Percentiles rank a stretch among this genome's conserved stretches.
Evolutionary conservation across 2,888 invertebrate species (phyloP).

Genomic region (Agrotis exclamationis): DNA sequence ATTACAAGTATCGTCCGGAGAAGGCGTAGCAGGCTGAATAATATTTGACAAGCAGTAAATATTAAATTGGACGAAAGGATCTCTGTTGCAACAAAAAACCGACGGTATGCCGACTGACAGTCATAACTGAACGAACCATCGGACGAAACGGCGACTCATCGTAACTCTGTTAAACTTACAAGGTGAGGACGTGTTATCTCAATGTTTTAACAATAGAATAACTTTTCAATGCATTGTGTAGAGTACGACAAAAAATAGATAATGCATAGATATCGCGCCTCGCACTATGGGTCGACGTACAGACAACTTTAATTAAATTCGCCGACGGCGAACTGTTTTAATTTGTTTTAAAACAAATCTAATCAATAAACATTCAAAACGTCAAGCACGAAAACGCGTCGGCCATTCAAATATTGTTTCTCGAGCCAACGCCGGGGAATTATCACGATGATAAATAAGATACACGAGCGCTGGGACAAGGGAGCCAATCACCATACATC

Average conservation of each 20-base stretch:
- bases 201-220: conserved; percentile 83
- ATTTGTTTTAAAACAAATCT: conserved; percentile 85
- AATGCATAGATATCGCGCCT: conserved; percentile 78
- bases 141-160: conserved; percentile 82
- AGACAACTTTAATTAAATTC: conserved; percentile 84
- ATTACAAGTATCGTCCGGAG: conserved; percentile 76
- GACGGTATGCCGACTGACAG: conserved; percentile 73
- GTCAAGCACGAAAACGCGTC: conserved; percentile 77
- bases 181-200: conserved; percentile 81
- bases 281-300: conserved; percentile 72
- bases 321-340: conserved; percentile 81
- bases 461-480: conserved; percentile 86
- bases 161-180: conserved; percentile 82
- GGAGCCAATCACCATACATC: conserved; percentile 91
- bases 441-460: conserved; percentile 90
- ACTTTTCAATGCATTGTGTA: conserved; percentile 79
- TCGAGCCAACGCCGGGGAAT: conserved; percentile 83
- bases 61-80: conserved; percentile 83
- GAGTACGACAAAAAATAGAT: conserved; percentile 77
- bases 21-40: conserved; percentile 80
- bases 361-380: conserved; percentile 86
- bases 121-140: conserved; percentile 74
- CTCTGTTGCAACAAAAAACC: conserved; percentile 76
- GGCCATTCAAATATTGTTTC: conserved; percentile 86
- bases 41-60: conserved; percentile 87